Evolutionary conservation across 2,888 invertebrate genomes (phyloP), one percentile per base, ranked within the genome.

Genomic region (Morpho achilles): DNA sequence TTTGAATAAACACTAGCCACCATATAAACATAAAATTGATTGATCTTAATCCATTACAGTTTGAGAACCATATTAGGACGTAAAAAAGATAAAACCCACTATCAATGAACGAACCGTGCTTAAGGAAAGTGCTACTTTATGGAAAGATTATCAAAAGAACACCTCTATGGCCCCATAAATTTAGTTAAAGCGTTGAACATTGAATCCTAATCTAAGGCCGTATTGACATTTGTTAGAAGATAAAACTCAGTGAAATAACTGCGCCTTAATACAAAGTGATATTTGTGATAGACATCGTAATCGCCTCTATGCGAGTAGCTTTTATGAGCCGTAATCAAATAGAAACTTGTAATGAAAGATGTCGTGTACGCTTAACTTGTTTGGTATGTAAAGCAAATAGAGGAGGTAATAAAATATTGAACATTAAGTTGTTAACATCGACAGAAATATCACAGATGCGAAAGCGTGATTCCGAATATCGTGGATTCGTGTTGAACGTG

Each of bases 291-390:
- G 87, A 87, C 85, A 88, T 84, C 87, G 76, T 86, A 87, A 87
- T 87, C 85, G 80, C 74, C 74, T 80, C 77, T 73, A 77, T 79
- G 85, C 78, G 77, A 87, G 82, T 78, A 73, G 70, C 76, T 83
- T 87, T 86, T 87, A 87, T 85, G 87, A 84, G 79, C 75, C 81
- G 78, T 84, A 87, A 89, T 87, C 89, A 89, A 90, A 89, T 90
- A 89, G 90, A 90, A 89, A 89, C 89, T 83, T 85, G 88, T 82
- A 87, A 87, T 88, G 85, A 84, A 85, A 84, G 85, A 87, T 86
- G 84, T 84, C 82, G 76, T 83, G 73, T 79, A 75, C 80, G 75
- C 75, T 77, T 72, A 74, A 78, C 80, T 77, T 83, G 88, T 86
- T 84, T 82, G 79, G 80, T 80, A 82, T 82, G 76, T 80, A 79